Percentiles rank a stretch among this genome's conserved stretches.
Conservation (phyloP, 2,888 invertebrate genomes). For the Monochamus alternatus region DNA sequence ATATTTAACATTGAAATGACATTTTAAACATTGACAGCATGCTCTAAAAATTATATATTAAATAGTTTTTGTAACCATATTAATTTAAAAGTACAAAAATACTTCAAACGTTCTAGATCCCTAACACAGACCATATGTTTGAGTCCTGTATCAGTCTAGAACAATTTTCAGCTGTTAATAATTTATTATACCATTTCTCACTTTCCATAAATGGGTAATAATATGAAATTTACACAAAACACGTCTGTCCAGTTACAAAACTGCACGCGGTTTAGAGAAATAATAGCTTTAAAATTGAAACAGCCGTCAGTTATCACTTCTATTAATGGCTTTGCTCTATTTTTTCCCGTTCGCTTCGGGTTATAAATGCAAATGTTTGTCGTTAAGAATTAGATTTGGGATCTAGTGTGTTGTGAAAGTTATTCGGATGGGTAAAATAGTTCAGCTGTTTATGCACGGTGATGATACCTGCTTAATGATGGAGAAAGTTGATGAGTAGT, state of each 20-base stretch:
- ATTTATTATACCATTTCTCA: neutral
- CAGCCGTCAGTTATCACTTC: neutral
- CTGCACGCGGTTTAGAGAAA: neutral
- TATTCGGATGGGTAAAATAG: constrained; percentile 17
- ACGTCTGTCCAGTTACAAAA: neutral
- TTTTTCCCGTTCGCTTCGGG: neutral
- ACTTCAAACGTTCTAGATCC: too few species aligned
- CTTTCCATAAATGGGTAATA: neutral
- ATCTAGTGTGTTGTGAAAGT: constrained; percentile 24
- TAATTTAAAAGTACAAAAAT: too few species aligned
- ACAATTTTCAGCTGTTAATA: neutral
- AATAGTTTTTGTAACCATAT: too few species aligned
- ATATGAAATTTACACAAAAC: neutral
- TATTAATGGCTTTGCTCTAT: constrained; percentile 4
- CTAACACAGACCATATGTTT: too few species aligned
- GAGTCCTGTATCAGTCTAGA: neutral
- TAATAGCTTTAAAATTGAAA: constrained; percentile 2
- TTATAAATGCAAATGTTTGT: constrained; percentile 18
- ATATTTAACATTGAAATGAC: too few species aligned
- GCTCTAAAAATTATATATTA: too few species aligned
- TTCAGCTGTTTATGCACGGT: constrained; percentile 10
- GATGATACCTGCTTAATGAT: constrained; percentile 26
- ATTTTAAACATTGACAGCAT: too few species aligned
- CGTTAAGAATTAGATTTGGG: neutral
- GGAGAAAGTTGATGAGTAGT: constrained; percentile 26